Percentiles rank a stretch among this genome's conserved stretches.
These are phyloP conservation scores for Natrix natrix DNA, from an alignment of 2,797 vertebrate species.

Conservation along the genomic window DNA sequence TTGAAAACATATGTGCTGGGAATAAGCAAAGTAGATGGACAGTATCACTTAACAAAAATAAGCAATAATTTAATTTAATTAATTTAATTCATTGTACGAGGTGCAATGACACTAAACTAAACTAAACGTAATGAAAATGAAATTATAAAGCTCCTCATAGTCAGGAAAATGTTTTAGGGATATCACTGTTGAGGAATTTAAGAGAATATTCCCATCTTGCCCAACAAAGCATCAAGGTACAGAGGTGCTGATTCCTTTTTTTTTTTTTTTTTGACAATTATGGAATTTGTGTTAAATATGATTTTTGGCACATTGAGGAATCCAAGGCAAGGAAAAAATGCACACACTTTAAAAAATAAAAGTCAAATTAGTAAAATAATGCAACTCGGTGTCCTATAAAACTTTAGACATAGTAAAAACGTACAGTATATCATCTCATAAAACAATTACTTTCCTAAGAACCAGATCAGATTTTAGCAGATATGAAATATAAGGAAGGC, in stretches of 20 bases:
- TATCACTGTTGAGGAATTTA: not conserved
- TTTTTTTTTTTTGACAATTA: not conserved
- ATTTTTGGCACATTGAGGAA: not conserved
- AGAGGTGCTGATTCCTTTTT: not conserved
- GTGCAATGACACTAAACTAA: too few relatives aligned
- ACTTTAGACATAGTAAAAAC: not conserved
- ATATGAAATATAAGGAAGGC: conserved; percentile 5
- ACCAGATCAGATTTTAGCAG: conserved; percentile 11
- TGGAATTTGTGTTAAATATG: not conserved
- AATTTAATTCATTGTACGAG: too few relatives aligned
- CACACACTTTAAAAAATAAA: not conserved
- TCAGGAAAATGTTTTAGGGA: not conserved
- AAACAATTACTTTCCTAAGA: not conserved
- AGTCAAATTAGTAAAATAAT: conserved; percentile 8
- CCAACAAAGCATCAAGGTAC: not conserved
- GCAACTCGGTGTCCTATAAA: not conserved
- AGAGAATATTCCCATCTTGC: not conserved
- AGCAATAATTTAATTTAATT: too few relatives aligned
- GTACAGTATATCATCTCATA: not conserved
- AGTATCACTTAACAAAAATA: not conserved
- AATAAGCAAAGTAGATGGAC: not conserved
- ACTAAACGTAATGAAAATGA: not conserved
- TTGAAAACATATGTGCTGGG: not conserved
- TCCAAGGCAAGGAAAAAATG: not conserved
- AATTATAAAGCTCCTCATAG: not conserved